Percentiles rank a stretch among this genome's conserved stretches.
Conservation (phyloP, 37 sponge, comb jelly and placozoan genomes). For the Theonella swinhoei region DNA sequence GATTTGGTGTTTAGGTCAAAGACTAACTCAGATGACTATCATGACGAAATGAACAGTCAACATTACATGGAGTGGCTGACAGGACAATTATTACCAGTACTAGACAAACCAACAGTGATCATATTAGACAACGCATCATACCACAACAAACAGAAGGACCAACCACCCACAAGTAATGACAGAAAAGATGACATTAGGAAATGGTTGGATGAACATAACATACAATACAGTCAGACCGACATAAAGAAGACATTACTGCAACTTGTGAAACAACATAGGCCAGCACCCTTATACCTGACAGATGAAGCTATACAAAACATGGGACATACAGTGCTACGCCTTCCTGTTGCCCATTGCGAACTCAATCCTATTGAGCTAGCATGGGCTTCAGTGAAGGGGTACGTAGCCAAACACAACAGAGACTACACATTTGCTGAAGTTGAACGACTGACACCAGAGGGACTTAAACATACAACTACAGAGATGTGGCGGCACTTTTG, state of each 20-base stretch:
- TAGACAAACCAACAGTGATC: too few relatives aligned
- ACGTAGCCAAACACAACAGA: too few relatives aligned
- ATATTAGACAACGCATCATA: too few relatives aligned
- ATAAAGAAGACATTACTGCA: constrained; percentile 9
- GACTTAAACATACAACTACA: constrained; percentile 11
- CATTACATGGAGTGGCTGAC: too few relatives aligned
- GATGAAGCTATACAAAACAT: constrained; percentile 15
- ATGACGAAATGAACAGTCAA: too few relatives aligned
- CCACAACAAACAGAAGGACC: too few relatives aligned
- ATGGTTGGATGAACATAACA: too few relatives aligned
- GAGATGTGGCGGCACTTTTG: constrained; percentile 24
- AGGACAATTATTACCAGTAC: too few relatives aligned
- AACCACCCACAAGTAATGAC: too few relatives aligned
- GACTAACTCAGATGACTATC: too few relatives aligned
- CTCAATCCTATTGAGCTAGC: constrained; percentile 57
- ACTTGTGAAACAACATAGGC: background rate
- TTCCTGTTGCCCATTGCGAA: constrained; percentile 49
- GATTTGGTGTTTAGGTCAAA: constrained; percentile 18
- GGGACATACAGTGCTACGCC: constrained; percentile 28
- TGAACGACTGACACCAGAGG: constrained; percentile 16
- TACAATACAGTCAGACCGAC: constrained; percentile 4
- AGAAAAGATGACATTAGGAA: too few relatives aligned
- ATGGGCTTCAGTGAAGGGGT: constrained; percentile 41
- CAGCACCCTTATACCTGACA: constrained; percentile 15
- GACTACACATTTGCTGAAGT: background rate